Percentiles rank a stretch among this genome's conserved stretches.
phyloP scores from a whole-genome alignment of 2,113 vertebrate genomes.

The Motacilla alba region DNA sequence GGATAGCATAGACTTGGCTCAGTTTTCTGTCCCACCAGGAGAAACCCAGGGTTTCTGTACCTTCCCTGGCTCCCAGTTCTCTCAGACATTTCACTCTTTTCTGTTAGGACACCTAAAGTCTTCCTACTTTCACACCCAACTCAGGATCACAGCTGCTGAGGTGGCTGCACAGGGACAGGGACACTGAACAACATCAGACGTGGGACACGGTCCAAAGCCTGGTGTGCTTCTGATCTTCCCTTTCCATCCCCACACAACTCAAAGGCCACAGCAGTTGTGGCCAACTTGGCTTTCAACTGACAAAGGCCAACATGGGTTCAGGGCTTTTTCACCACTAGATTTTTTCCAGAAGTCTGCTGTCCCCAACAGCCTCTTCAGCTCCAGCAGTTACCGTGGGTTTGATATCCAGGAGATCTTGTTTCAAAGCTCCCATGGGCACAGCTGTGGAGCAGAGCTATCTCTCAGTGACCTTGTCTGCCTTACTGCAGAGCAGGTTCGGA shows the following conservation, averaged over 20 bases:
- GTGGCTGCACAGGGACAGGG: neutral
- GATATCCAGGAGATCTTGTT: neutral
- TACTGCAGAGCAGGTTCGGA: neutral
- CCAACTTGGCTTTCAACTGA: neutral
- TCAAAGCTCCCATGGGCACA: neutral
- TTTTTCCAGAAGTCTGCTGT: neutral
- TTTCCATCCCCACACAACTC: neutral
- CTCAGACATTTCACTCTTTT: neutral
- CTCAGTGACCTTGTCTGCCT: neutral
- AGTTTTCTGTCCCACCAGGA: neutral
- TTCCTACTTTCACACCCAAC: neutral
- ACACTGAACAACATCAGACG: rapidly evolving
- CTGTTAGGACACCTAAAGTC: neutral
- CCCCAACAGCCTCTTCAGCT: neutral
- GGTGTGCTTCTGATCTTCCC: neutral
- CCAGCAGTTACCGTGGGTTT: neutral
- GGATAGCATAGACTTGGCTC: neutral
- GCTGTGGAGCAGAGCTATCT: neutral
- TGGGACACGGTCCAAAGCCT: neutral
- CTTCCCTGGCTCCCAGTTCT: neutral
- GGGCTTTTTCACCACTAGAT: neutral
- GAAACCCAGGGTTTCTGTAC: neutral
- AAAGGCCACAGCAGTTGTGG: neutral
- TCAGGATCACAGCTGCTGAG: neutral
- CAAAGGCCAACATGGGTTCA: neutral